Evolutionary conservation across 1,140 invertebrate species (phyloP), one percentile per base, ranked within the genome.

Genomic region (Eulimnadia texana): DNA sequence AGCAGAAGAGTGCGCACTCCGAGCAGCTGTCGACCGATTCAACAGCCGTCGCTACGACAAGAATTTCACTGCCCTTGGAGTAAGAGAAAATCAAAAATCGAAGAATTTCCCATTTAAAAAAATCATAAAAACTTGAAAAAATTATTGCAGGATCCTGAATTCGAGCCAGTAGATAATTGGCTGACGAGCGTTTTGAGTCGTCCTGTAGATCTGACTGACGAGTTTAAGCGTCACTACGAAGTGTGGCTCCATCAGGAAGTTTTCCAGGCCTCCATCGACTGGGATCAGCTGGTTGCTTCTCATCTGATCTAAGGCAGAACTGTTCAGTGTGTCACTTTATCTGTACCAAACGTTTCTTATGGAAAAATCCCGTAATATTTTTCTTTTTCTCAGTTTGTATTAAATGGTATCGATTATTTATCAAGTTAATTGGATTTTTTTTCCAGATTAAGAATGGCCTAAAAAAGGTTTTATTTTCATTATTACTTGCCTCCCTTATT

Each of bases 161-260:
- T 88, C 68, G 83, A 85, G 68, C 87, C 91, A 3, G 80, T 92
- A 19, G 92, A 96, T 69, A 89, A 86, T 63, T 88, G 84, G 68
- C 78, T 91, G 23, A 84, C 82, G 19, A 90, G 86, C 70, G 86
- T 92, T 6, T 78, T 96, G 3, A 88, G 90, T 24, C 76, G 76
- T 53, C 69, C 74, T 0, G 67, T 89, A 56, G 88, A 96, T 69
- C 77, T 99, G 54, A 93, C 88, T 25, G 88, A 93, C 28, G 92
- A 94, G 70, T 99, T 99, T 70, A 96, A 95, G 75, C 82, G 86
- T 65, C 92, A 98, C 72, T 99, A 99, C 74, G 88, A 95, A 70
- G 71, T 88, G 11, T 99, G 96, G 96, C 75, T 99, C 24, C 85
- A 98, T 68, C 84, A 93, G 70, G 95, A 99, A 78, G 96, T 99